Base-by-base conservation (phyloP, 2,888 invertebrate species). In the Andrena praecox region DNA sequence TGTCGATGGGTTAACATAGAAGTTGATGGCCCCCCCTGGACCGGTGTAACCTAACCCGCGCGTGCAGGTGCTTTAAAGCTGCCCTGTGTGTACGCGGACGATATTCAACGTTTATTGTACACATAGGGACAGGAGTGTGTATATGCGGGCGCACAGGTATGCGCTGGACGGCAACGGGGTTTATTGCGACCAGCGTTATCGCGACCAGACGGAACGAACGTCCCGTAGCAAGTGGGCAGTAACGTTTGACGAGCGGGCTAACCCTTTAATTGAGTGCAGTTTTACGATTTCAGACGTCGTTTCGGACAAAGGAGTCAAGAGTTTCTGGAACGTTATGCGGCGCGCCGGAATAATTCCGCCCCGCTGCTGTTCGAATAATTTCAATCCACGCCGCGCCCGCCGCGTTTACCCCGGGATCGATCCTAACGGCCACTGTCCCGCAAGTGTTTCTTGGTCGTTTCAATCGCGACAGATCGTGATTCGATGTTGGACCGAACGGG, bases 211-310 rank as follows among this genome's bases (percentile, higher is more conserved):
- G 85, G 82, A 82, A 74, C 85, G 74, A 88, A 85, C 85, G 82
- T 78, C 80, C 77, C 85, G 81, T 80, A 86, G 80, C 86, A 88
- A 90, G 89, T 88, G 87, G 89, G 88, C 86, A 86, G 84, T 90
- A 89, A 89, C 84, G 82, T 88, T 89, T 89, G 90, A 90, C 90
- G 90, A 89, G 84, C 87, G 85, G 86, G 64, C 89, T 86, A 86
- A 86, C 89, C 89, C 86, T 90, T 90, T 88, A 89, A 90, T 89
- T 88, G 89, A 89, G 88, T 76, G 76, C 77, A 87, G 86, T 89
- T 90, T 90, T 89, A 90, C 87, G 89, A 89, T 89, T 88, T 89
- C 85, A 86, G 85, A 89, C 82, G 85, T 86, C 79, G 79, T 84
- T 88, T 77, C 72, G 80, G 84, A 84, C 85, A 80, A 88, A 85